Evolutionary conservation across 2,888 invertebrate genomes (phyloP), one percentile per base, ranked within the genome.

Genomic region (Hanleya hanleyi): DNA sequence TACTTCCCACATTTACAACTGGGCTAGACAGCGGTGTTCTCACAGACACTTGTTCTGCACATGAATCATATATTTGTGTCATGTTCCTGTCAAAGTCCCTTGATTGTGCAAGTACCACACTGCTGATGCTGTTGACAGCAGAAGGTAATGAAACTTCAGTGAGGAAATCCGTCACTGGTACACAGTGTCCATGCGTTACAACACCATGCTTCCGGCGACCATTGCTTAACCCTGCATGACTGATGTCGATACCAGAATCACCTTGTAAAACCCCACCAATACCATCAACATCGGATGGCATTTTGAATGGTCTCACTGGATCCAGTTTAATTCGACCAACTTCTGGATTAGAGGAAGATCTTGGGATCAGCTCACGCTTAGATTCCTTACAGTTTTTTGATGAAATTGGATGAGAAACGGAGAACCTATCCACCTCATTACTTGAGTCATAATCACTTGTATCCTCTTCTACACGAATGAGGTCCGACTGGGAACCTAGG

Each of bases 361-460:
- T 22, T 15, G 18, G 57, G 4, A 57, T 57, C 3, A 18, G 26
- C 15, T 57, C 29, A 18, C 22, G 15, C 57, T 29, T 26, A 15
- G 33, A 22, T 22, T 35, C 1, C 6, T 37, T 26, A 9, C 15
- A 18, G 5, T 29, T 78, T 61, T 76, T 75, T 0, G 78, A 77
- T 0, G 86, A 85, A 1, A 86, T 71, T 3, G 86, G 87, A 67
- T 87, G 84, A 1, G 88, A 88, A 12, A 82, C 75, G 12, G 86
- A 85, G 66, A 83, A 86, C 18, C 81, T 84, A 68, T 87, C 87
- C 15, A 78, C 67, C 66, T 87, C 86, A 57, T 81, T 79, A 51
- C 81, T 80, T 1, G 86, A 87, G 75, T 88, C 88, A 73, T 87
- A 88, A 75, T 88, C 88, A 76, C 87, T 89, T 35, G 88, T 87